These are phyloP conservation scores for Drosophila parthenogenetica DNA, from an alignment of 2,888 invertebrate species.

Conservation along the genomic window DNA sequence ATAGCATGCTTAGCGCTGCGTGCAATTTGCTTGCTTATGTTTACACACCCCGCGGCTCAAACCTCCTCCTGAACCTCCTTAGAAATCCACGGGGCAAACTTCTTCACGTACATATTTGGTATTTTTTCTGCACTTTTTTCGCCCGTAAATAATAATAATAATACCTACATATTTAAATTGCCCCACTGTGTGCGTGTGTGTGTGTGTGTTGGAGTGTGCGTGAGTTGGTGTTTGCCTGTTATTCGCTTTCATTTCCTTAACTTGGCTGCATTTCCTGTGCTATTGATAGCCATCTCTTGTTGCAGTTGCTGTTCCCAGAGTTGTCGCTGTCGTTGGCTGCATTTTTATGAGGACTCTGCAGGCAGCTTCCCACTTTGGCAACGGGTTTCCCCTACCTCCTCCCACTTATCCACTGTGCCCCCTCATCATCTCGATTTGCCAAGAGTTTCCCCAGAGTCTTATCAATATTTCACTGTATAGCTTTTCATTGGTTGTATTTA, in stretches of 20 bases:
- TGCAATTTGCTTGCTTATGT: constrained; percentile 66
- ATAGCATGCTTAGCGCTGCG: constrained; percentile 42
- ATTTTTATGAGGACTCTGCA: constrained; percentile 60
- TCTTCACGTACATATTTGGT: constrained; percentile 39
- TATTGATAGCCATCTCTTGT: constrained; percentile 71
- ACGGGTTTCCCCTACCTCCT: not conserved
- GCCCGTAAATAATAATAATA: constrained; percentile 76
- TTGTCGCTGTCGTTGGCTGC: constrained; percentile 42
- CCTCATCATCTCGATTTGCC: not conserved
- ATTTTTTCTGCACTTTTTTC: constrained; percentile 20
- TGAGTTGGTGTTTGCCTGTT: constrained; percentile 14
- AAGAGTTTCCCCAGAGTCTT: constrained; percentile 33
- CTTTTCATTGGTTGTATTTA: constrained; percentile 53
- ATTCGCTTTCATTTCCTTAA: constrained; percentile 21
- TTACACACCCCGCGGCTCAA: not conserved
- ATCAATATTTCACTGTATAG: constrained; percentile 69
- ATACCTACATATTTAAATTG: constrained; percentile 75
- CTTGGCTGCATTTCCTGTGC: constrained; percentile 64
- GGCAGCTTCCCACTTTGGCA: constrained; percentile 45
- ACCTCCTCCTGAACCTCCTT: too few species aligned
- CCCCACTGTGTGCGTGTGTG: constrained; percentile 21
- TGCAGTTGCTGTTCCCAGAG: constrained; percentile 47
- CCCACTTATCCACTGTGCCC: not conserved
- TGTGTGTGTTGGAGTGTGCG: constrained; percentile 8
- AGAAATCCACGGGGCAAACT: constrained; percentile 11